Evolutionary conservation across 1,140 invertebrate species (phyloP).

Genomic region (Macrosteles quadrilineatus): DNA sequence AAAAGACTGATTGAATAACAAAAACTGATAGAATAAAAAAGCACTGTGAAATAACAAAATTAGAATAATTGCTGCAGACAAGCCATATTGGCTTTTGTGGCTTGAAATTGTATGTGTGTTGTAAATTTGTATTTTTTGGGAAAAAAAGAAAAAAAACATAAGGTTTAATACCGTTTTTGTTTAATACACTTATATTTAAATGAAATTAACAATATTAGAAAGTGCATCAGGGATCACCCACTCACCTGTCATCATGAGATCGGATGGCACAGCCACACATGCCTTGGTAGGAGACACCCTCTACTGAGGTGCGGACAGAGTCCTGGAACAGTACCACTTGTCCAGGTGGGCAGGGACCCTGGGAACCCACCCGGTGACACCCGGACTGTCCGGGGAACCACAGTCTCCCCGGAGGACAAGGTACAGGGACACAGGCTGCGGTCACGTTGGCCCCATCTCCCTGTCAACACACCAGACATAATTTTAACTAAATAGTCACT

Average conservation of each 20-base stretch:
- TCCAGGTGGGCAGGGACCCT: slow-evolving; percentile 67
- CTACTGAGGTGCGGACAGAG: slow-evolving; percentile 67
- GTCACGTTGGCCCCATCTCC: slow-evolving; percentile 34
- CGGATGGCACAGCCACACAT: slow-evolving; percentile 67
- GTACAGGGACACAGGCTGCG: slow-evolving; percentile 52
- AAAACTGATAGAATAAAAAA: too few relatives aligned
- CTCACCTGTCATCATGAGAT: background rate
- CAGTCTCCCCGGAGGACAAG: slow-evolving; percentile 68
- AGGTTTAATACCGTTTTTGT: too few relatives aligned
- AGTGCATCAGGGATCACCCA: too few relatives aligned
- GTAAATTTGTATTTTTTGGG: too few relatives aligned
- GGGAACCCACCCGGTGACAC: slow-evolving; percentile 72
- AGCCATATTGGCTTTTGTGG: too few relatives aligned
- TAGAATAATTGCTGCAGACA: too few relatives aligned
- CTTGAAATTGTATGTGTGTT: too few relatives aligned
- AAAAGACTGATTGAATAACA: too few relatives aligned
- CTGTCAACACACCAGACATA: background rate
- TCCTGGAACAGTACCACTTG: slow-evolving; percentile 78
- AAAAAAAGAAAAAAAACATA: too few relatives aligned
- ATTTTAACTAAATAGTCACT: slow-evolving; percentile 2
- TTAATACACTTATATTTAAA: too few relatives aligned
- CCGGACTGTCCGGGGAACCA: slow-evolving; percentile 70
- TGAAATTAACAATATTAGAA: too few relatives aligned
- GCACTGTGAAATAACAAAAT: too few relatives aligned
- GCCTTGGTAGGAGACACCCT: slow-evolving; percentile 79